Conservation (phyloP, 2,113 vertebrate species). For the Lontra canadensis region DNA sequence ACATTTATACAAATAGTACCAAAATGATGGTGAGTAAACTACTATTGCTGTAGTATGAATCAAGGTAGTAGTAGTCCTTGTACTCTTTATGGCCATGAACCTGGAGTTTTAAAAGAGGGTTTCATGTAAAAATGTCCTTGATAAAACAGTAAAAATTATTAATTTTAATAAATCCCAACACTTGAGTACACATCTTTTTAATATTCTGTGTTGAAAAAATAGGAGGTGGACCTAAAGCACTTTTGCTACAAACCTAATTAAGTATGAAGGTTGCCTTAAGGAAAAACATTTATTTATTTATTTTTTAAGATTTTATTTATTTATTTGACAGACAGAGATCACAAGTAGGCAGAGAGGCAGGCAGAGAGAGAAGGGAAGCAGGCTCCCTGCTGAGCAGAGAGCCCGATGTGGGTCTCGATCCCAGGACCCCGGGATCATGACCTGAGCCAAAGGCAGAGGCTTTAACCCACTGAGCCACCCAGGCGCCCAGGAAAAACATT, state of each 20-base stretch:
- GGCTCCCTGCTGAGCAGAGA: no score
- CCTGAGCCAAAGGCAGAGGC: no score
- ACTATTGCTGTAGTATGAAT: not conserved
- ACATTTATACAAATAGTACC: not conserved
- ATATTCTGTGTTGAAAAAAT: not conserved
- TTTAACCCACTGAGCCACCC: no score
- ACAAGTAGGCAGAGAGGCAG: no score
- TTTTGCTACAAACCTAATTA: not conserved
- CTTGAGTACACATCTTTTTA: not conserved
- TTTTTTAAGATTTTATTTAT: no score
- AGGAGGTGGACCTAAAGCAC: not conserved
- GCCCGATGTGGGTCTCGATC: no score
- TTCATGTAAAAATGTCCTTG: not conserved
- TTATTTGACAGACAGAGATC: no score
- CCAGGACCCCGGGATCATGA: no score
- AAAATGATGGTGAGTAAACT: not conserved
- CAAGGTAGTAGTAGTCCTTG: not conserved
- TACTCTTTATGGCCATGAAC: not conserved
- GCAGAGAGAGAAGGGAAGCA: no score
- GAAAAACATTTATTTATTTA: no score
- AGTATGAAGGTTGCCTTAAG: not conserved
- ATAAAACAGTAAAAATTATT: constrained; percentile 12
- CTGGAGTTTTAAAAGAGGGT: not conserved
- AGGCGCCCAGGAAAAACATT: not conserved
- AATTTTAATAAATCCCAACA: not conserved